Conservation (phyloP, 2,888 invertebrate genomes). For the Eupithecia exiguata region DNA sequence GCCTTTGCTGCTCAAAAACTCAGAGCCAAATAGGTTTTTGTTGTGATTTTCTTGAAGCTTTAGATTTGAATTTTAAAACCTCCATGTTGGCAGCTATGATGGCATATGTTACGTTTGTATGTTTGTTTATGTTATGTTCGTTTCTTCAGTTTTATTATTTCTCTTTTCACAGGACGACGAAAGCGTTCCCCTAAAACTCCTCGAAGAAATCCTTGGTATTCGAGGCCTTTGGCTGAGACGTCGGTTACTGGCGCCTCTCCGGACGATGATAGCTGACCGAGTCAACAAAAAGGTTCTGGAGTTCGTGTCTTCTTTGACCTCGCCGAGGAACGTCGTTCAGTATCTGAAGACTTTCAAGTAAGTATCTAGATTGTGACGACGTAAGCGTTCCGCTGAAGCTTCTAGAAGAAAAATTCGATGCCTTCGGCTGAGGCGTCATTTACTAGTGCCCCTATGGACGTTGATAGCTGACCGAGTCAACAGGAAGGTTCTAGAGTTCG, state of each 20-base stretch:
- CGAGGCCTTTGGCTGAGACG: slow-evolving; percentile 74
- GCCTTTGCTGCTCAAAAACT: too few species aligned
- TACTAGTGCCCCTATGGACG: slow-evolving; percentile 74
- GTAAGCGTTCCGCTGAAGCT: slow-evolving; percentile 73
- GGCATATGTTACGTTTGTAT: too few species aligned
- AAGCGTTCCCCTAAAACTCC: slow-evolving; percentile 69
- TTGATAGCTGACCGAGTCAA: slow-evolving; percentile 76
- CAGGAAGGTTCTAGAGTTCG: slow-evolving; percentile 93
- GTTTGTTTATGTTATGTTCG: too few species aligned
- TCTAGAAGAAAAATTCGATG: slow-evolving; percentile 74
- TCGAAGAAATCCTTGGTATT: slow-evolving; percentile 76
- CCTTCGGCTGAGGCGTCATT: slow-evolving; percentile 69
- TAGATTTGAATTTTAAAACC: too few species aligned
- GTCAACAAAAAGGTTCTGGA: slow-evolving; percentile 91
- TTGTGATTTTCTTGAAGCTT: too few species aligned
- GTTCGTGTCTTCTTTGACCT: slow-evolving; percentile 92
- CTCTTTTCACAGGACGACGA: slow-evolving; percentile 66
- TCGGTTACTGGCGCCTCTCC: slow-evolving; percentile 70
- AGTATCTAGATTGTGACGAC: slow-evolving; percentile 51
- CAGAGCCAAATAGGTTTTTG: too few species aligned
- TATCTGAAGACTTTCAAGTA: slow-evolving; percentile 93
- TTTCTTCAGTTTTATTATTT: neutral
- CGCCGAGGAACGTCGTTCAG: slow-evolving; percentile 94
- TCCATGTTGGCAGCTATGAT: too few species aligned
- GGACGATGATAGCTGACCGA: slow-evolving; percentile 75